Evolutionary conservation across 2,113 vertebrate genomes (phyloP).

Genomic region (Cromileptes altivelis): DNA sequence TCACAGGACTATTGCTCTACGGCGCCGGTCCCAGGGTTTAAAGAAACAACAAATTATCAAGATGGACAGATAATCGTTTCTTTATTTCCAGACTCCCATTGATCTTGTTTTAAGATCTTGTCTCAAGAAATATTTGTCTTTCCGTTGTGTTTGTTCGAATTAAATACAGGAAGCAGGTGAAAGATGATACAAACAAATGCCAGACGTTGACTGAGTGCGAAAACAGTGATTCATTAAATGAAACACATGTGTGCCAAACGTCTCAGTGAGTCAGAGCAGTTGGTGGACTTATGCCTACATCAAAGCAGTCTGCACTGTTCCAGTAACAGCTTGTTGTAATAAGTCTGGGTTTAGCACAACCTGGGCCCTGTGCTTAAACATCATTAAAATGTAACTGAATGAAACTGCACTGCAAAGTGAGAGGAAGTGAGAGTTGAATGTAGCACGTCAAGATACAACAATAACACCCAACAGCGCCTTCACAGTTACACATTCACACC

Average conservation of each 20-base stretch:
- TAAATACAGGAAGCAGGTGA: background rate
- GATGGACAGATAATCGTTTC: background rate
- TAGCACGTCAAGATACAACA: background rate
- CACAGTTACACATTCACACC: constrained; percentile 36
- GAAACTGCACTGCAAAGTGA: background rate
- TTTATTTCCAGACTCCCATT: background rate
- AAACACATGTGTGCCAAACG: constrained; percentile 12
- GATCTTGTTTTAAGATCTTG: background rate
- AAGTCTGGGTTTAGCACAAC: constrained; percentile 24
- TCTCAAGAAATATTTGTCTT: background rate
- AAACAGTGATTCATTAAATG: constrained; percentile 1
- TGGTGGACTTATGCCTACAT: constrained; percentile 14
- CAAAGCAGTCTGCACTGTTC: constrained; percentile 29
- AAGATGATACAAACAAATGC: constrained; percentile 14
- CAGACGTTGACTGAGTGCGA: background rate
- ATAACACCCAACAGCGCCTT: background rate
- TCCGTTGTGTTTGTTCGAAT: background rate
- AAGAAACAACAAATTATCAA: background rate
- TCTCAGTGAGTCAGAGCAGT: constrained; percentile 46
- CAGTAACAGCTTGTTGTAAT: constrained; percentile 24
- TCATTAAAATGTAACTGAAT: constrained; percentile 7
- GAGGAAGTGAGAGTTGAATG: constrained; percentile 20
- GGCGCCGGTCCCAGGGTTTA: background rate
- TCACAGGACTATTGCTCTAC: background rate
- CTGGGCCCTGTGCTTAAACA: constrained; percentile 1